A percentile compares a stretch with the other conserved stretches of the same genome.
Conservation (phyloP, 2,113 vertebrate species). For the Nansenia antarctica region DNA sequence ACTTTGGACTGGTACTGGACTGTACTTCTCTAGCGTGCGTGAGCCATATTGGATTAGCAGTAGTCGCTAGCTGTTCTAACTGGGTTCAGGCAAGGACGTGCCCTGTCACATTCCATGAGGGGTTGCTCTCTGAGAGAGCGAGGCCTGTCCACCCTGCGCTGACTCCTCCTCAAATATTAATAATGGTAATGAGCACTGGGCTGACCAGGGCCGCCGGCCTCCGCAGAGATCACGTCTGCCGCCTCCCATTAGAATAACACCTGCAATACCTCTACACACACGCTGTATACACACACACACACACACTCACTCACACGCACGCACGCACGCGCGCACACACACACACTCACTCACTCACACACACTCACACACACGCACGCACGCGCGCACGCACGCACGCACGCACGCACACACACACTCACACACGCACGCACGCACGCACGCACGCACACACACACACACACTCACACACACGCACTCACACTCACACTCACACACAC, state of each 20-base stretch:
- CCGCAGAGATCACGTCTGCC: slow-evolving; percentile 33
- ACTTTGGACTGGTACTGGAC: too few relatives aligned
- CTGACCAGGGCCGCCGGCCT: slow-evolving; percentile 59
- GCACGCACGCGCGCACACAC: not conserved
- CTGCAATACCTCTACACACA: slow-evolving; percentile 31
- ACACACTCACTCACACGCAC: not conserved
- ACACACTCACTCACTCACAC: not conserved
- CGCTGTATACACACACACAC: not conserved
- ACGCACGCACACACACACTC: not conserved
- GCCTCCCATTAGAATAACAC: slow-evolving; percentile 69
- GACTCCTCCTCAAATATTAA: slow-evolving; percentile 71
- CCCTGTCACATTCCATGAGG: slow-evolving; percentile 63
- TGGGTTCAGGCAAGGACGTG: slow-evolving; percentile 22
- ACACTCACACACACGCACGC: slow-evolving; percentile 1
- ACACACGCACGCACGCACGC: too few relatives aligned
- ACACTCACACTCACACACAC: too few relatives aligned
- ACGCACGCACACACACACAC: not conserved
- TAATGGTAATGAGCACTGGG: slow-evolving; percentile 67
- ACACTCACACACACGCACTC: slow-evolving; percentile 29
- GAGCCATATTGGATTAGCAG: too few relatives aligned
- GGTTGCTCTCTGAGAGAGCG: slow-evolving; percentile 49
- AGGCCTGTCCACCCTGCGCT: slow-evolving; percentile 57
- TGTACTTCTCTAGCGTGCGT: too few relatives aligned
- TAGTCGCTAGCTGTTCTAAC: not conserved
- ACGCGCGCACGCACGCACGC: slow-evolving; percentile 21